Conservation (phyloP, 2,797 vertebrate genomes). For the Scomberomorus guttatus region DNA sequence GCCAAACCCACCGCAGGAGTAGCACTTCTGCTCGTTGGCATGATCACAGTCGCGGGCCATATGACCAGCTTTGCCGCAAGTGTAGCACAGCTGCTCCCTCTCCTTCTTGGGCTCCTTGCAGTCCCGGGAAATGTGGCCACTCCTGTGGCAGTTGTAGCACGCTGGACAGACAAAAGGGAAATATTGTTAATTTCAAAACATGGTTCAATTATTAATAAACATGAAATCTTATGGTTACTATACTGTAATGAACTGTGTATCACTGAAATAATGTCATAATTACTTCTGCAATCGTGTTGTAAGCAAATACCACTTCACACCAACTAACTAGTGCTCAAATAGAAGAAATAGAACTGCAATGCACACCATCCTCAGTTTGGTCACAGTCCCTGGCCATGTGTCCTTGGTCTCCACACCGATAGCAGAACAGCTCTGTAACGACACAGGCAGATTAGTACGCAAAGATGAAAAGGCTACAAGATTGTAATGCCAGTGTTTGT, state of each 20-base stretch:
- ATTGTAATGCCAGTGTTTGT: not conserved
- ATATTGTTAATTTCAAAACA: not conserved
- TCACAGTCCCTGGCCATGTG: conserved; percentile 99
- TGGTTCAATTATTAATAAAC: not conserved
- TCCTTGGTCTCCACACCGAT: conserved; percentile 97
- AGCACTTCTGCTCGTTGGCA: conserved; percentile 98
- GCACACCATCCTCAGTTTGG: conserved; percentile 97
- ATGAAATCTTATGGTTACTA: not conserved
- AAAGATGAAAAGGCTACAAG: conserved; percentile 5
- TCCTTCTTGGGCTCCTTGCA: conserved; percentile 99
- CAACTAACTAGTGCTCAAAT: conserved; percentile 12
- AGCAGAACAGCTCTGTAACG: conserved; percentile 88
- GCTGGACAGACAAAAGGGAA: conserved; percentile 83
- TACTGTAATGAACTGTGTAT: not conserved
- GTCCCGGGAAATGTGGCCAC: conserved; percentile 98
- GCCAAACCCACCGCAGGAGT: conserved; percentile 96
- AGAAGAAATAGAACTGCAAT: conserved; percentile 30
- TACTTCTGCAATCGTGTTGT: not conserved
- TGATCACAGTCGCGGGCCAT: conserved; percentile 98
- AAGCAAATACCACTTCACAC: conserved; percentile 2
- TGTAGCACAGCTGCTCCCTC: conserved; percentile 98
- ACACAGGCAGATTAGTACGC: conserved; percentile 21
- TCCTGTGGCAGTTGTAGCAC: conserved; percentile 99
- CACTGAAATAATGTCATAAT: not conserved
- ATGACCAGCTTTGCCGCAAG: conserved; percentile 96